phyloP scores from a whole-genome alignment of 2,888 invertebrate species.

The Pteria penguin region DNA sequence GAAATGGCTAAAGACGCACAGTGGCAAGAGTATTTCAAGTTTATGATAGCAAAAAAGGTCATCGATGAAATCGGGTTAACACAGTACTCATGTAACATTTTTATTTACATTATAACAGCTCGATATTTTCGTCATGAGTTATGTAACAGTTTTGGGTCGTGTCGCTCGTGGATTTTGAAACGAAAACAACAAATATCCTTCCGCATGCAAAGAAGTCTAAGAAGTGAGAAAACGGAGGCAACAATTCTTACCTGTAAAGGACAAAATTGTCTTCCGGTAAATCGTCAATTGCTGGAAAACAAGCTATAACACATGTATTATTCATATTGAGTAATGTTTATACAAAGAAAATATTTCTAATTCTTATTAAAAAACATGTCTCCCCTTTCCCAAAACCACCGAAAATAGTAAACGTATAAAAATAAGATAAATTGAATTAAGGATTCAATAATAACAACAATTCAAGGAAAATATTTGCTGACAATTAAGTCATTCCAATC shows the following conservation, averaged over 20 bases:
- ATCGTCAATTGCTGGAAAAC: no score
- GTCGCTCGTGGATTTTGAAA: neutral
- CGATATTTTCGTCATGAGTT: constrained; percentile 62
- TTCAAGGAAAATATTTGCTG: no score
- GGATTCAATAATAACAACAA: no score
- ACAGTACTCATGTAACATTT: constrained; percentile 76
- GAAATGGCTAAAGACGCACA: constrained; percentile 62
- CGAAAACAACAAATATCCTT: neutral
- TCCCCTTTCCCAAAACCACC: no score
- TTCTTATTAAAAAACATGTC: no score
- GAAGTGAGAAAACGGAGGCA: neutral
- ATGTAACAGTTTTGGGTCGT: constrained; percentile 9
- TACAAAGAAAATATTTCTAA: no score
- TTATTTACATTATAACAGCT: constrained; percentile 67
- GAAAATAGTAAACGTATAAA: no score
- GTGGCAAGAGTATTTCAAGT: constrained; percentile 71
- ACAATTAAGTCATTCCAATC: no score
- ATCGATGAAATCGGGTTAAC: constrained; percentile 75
- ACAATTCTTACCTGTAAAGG: neutral
- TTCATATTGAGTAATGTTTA: no score
- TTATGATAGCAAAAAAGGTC: constrained; percentile 66
- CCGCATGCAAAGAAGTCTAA: neutral
- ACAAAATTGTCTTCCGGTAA: no score
- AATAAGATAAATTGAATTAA: no score
- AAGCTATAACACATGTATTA: no score